Evolutionary conservation across 2,888 invertebrate species (phyloP), one percentile per base, ranked within the genome.

Genomic region (Morpho achilles): DNA sequence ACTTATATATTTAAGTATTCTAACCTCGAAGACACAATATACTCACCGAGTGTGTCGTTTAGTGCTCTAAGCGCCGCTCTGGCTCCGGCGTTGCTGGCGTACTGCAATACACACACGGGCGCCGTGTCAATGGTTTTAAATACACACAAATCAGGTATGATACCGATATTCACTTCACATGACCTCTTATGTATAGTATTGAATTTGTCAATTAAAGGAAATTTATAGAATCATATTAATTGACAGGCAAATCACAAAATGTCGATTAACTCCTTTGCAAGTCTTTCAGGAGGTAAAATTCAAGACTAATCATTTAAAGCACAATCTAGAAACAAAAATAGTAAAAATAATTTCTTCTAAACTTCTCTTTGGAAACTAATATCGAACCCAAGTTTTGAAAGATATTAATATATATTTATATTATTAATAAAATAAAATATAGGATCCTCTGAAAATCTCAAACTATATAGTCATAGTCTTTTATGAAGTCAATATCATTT

Each of bases 51-150:
- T 69, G 72, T 72, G 75, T 70, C 67, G 82, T 78, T 88, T 91
- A 91, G 86, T 91, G 89, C 82, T 92, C 93, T 95, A 95, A 89
- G 94, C 94, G 93, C 93, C 94, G 92, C 92, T 93, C 93, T 95
- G 94, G 93, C 94, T 96, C 92, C 96, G 94, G 92, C 96, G 96
- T 92, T 95, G 94, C 93, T 95, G 95, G 93, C 96, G 96, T 96
- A 96, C 96, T 96, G 96, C 93, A 95, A 94, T 81, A 69, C 79
- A 87, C 84, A 87, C 81, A 80, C 76, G 71, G 74, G 78, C 75
- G 82, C 71, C 72, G 76, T 75, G 77, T 80, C 80, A 79, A 76
- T 77, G 32, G 69, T 70, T 71, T 74, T 76, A 77, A 74, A 72
- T 73, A 83, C 76, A 79, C 69, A 74, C 67, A 73, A 59, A 60